phyloP scores from a whole-genome alignment of 2,797 vertebrate genomes.

The Choloepus didactylus region DNA sequence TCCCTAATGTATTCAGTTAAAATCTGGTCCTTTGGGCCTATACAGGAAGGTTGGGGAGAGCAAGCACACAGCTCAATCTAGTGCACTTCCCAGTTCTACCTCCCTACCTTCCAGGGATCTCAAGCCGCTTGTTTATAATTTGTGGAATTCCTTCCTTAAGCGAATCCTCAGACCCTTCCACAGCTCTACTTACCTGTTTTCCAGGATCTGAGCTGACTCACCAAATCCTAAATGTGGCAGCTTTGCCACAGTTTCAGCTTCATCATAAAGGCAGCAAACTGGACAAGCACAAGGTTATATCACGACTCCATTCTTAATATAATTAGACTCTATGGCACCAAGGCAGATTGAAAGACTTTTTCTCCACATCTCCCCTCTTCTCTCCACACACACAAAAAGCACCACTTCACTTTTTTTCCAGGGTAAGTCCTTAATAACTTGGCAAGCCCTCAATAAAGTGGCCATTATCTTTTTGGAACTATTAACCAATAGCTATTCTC shows the following conservation, averaged over 20 bases:
- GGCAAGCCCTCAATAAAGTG: not conserved
- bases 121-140: not conserved
- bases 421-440: not conserved
- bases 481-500: not conserved
- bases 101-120: not conserved
- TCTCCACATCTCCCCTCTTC: not conserved
- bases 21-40: not conserved
- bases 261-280: not conserved
- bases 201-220: not conserved
- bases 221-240: not conserved
- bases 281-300: not conserved
- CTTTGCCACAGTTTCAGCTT: not conserved
- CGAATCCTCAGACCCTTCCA: not conserved
- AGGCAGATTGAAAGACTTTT: not conserved
- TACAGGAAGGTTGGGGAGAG: fast-evolving
- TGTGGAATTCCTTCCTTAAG: not conserved
- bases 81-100: not conserved
- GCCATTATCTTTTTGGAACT: not conserved
- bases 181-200: not conserved
- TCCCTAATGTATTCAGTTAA: fast-evolving
- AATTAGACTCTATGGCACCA: not conserved
- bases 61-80: not conserved
- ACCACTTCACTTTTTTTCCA: not conserved
- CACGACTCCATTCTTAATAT: not conserved
- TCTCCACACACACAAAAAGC: not conserved